Evolutionary conservation across 2,888 invertebrate species (phyloP).

Genomic region (Craniophora ligustri): DNA sequence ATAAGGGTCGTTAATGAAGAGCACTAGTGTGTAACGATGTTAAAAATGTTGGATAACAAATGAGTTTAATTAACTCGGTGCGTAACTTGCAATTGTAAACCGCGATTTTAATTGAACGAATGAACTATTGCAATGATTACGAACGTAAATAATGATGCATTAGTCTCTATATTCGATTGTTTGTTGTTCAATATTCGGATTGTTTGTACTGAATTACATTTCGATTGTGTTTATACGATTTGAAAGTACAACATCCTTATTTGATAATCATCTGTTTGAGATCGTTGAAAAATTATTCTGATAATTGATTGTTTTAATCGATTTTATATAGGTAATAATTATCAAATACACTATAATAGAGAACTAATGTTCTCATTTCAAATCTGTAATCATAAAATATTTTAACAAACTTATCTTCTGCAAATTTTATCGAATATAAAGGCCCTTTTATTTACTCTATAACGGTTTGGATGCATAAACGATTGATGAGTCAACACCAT

Average conservation of each 20-base stretch:
- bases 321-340: background rate
- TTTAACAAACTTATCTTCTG: too few species aligned
- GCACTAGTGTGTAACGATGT: slow-evolving; percentile 32
- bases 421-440: too few species aligned
- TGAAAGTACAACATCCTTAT: background rate
- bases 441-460: background rate
- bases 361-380: background rate
- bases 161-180: slow-evolving; percentile 26
- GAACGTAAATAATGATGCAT: slow-evolving; percentile 31
- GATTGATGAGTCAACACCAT: background rate
- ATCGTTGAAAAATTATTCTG: background rate
- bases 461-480: background rate
- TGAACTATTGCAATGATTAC: slow-evolving; percentile 33
- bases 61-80: slow-evolving; percentile 47
- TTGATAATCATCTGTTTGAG: background rate
- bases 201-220: slow-evolving; percentile 13
- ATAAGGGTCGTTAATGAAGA: slow-evolving; percentile 31
- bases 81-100: slow-evolving; percentile 31
- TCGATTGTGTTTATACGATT: slow-evolving; percentile 2
- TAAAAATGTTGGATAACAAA: slow-evolving; percentile 48
- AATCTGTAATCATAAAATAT: background rate
- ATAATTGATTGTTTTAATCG: background rate
- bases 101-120: slow-evolving; percentile 50
- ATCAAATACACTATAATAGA: too few species aligned
- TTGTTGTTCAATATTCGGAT: slow-evolving; percentile 14